phyloP scores from a whole-genome alignment of 1,140 invertebrate species.

The Pogonus chalceus region DNA sequence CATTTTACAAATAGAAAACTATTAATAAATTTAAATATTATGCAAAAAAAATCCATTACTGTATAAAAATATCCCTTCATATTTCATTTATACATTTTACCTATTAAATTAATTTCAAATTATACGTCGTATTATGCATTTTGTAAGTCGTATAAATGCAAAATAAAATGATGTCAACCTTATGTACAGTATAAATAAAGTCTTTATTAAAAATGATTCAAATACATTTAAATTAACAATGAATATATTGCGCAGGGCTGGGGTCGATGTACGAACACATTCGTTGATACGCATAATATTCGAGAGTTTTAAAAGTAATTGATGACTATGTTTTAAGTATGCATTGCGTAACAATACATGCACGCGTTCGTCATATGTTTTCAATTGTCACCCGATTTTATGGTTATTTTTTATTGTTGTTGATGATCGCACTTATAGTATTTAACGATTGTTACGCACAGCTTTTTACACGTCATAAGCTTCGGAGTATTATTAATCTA shows the following conservation, averaged over 20 bases:
- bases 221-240: not conserved
- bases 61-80: too few species aligned
- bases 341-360: not conserved
- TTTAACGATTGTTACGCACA: not conserved
- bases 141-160: not conserved
- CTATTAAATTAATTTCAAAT: too few species aligned
- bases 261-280: not conserved
- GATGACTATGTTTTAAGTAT: not conserved
- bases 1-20: too few species aligned
- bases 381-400: constrained; percentile 1
- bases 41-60: too few species aligned
- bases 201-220: not conserved
- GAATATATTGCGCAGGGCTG: not conserved
- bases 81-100: too few species aligned
- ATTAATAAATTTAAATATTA: too few species aligned
- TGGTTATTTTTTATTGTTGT: not conserved
- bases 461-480: not conserved
- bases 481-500: not conserved
- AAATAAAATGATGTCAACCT: not conserved
- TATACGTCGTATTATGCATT: not conserved
- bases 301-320: not conserved
- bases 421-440: not conserved
- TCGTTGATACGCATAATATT: not conserved
- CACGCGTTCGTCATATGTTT: constrained; percentile 3
- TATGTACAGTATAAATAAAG: not conserved